Base-by-base conservation (phyloP, 2,888 invertebrate genomes). In the Acanthacorydalis orientalis region DNA sequence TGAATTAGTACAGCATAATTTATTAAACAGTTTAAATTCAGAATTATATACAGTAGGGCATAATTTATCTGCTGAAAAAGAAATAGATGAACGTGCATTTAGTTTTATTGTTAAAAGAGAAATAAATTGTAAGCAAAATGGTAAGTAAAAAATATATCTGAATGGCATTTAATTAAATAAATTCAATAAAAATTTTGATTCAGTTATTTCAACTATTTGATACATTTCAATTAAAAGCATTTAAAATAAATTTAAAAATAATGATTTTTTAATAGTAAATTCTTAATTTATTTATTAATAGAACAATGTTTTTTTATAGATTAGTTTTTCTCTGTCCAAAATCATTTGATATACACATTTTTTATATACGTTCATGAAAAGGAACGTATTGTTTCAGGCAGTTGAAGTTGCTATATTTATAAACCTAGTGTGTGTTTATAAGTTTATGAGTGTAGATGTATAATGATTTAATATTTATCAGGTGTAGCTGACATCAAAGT, bases 51-150 rank as follows among this genome's bases (percentile, higher is more conserved):
- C 59, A 53, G 62, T 54, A 59, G 58, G 33, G 41, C 56, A 48
- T 52, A 33, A 39, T 39, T 14, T 31, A 2, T 11, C 31, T 1
- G 7, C 44, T 46, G 14, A 45, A 35, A 31, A 52, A 53, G 45
- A 33, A 34, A 23, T 12, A 6, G 47, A 47, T 47, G 14, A 43
- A 35, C 33, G 47, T 48, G 78, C 78, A 0, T 73, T 78, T 49
- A 69, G 72, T 50, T 77, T 78, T 53, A 65, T 65, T 32, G 64
- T 72, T 0, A 63, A 63, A 11, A 59, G 68, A 34, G 68, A 57
- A 48, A 48, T 60, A 40, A 50, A 55, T 46, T 39, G 15, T 46
- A 45, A 34, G 31, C 37, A 40, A 9, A 41, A 47, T 46, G 38
- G 44, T 52, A 48, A 16, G 57, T 51, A 4, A 60, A 60, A 12